Conservation (phyloP, 2,113 vertebrate genomes). For the Hippocampus zosterae region DNA sequence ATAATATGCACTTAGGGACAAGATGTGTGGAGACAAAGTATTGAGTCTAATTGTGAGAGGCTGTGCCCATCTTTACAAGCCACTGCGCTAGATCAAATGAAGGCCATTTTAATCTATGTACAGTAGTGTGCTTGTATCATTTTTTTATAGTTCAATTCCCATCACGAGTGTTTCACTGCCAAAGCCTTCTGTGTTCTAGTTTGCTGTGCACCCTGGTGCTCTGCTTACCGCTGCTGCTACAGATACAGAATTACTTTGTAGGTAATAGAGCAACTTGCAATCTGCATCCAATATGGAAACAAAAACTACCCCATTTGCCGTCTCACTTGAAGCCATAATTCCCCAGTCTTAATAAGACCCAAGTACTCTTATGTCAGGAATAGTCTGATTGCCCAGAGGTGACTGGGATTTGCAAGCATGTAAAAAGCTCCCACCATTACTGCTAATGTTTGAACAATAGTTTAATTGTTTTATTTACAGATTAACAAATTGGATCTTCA, state of each 20-base stretch:
- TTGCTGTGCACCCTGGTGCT: constrained; percentile 33
- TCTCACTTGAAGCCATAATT: background rate
- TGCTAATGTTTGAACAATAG: too few relatives aligned
- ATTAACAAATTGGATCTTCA: too few relatives aligned
- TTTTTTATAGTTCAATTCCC: constrained; percentile 50
- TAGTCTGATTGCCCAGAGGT: too few relatives aligned
- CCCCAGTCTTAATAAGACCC: too few relatives aligned
- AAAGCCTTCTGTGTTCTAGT: constrained; percentile 53
- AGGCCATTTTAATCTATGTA: constrained; percentile 53
- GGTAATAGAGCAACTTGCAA: constrained; percentile 16
- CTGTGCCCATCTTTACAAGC: constrained; percentile 18
- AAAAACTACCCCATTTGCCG: constrained; percentile 23
- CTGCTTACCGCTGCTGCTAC: constrained; percentile 11
- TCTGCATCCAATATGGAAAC: constrained; percentile 23
- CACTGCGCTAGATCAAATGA: constrained; percentile 29
- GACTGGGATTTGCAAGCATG: background rate
- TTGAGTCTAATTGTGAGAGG: constrained; percentile 26
- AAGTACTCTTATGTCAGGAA: background rate
- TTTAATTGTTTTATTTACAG: too few relatives aligned
- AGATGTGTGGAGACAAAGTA: constrained; percentile 11
- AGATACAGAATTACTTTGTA: constrained; percentile 19
- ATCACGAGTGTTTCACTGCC: constrained; percentile 43
- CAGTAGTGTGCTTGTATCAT: constrained; percentile 33
- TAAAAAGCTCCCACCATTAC: background rate
- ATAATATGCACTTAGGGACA: constrained; percentile 15